phyloP scores from a whole-genome alignment of 2,113 vertebrate genomes.

The Engystomops pustulosus region DNA sequence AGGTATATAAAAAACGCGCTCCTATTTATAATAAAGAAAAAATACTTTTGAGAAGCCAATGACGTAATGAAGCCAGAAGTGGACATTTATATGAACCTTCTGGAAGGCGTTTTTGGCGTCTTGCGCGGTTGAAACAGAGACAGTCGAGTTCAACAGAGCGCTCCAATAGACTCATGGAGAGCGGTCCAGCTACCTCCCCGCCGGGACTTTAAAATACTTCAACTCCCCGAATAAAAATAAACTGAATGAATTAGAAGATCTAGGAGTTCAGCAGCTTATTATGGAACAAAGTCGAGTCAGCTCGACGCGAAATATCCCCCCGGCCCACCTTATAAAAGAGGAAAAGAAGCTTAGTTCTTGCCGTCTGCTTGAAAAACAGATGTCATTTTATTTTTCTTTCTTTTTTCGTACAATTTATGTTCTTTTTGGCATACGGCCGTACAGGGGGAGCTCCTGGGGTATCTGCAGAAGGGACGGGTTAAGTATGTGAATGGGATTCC shows the following conservation, averaged over 20 bases:
- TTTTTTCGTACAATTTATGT: too few relatives aligned
- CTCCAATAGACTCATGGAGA: constrained; percentile 48
- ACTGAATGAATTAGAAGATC: constrained; percentile 63
- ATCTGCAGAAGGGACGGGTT: too few relatives aligned
- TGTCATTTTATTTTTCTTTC: neutral
- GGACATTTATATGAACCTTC: constrained; percentile 62
- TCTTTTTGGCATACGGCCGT: too few relatives aligned
- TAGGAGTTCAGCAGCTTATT: constrained; percentile 64
- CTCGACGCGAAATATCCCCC: constrained; percentile 29
- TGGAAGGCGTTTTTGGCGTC: constrained; percentile 66
- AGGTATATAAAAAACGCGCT: neutral
- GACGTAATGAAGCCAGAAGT: constrained; percentile 51
- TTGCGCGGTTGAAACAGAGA: constrained; percentile 57
- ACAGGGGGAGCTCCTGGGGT: too few relatives aligned
- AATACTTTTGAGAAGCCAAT: constrained; percentile 51
- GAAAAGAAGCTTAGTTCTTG: neutral
- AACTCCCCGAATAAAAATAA: constrained; percentile 65
- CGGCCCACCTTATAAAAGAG: neutral
- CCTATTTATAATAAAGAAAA: constrained; percentile 49
- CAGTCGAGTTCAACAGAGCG: constrained; percentile 22
- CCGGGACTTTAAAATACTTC: constrained; percentile 52
- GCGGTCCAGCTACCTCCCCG: constrained; percentile 63
- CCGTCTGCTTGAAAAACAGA: constrained; percentile 20
- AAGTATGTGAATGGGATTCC: too few relatives aligned
- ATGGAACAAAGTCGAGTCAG: constrained; percentile 31